Base-by-base conservation (phyloP, 1,140 invertebrate genomes). In the Anoplophora glabripennis region DNA sequence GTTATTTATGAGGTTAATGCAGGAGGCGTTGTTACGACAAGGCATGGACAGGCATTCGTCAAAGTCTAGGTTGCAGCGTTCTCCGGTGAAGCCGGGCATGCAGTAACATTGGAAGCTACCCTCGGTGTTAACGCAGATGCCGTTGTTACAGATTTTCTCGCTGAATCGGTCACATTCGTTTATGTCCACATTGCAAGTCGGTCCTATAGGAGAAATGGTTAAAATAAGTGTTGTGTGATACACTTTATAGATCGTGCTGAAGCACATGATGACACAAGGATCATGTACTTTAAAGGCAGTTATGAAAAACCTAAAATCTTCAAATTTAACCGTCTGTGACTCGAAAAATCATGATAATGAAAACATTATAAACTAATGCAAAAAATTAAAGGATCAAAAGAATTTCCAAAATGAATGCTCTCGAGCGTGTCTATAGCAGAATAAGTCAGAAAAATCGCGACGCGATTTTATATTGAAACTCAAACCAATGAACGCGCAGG, bases 21-120 rank as follows among this genome's bases (percentile, higher is more conserved):
- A 98, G 0, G 86, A 89, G 9, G 90, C 94, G 55, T 88, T 88
- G 71, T 98, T 93, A 62, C 86, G 82, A 76, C 95, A 98, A 0
- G 94, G 93, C 47, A 86, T 83, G 38, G 89, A 92, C 4, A 93
- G 82, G 72, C 92, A 95, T 73, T 94, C 92, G 75, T 94, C 87
- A 66, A 94, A 89, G 73, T 93, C 88, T 42, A 90, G 80, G 67
- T 91, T 84, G 72, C 92, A 94, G 63, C 87, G 84, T 71, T 89
- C 83, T 21, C 94, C 87, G 18, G 91, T 87, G 75, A 86, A 93
- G 36, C 94, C 89, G 17, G 91, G 90, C 59, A 85, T 84, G 70
- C 92, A 94, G 69, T 89, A 93, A 72, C 92, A 94, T 67, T 92
- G 82, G 75, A 90, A 93, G 38, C 87, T 86, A 4, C 90, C 91